These are phyloP conservation scores for Saturnia japonica DNA, from an alignment of 2,888 invertebrate genomes.

Conservation along the genomic window DNA sequence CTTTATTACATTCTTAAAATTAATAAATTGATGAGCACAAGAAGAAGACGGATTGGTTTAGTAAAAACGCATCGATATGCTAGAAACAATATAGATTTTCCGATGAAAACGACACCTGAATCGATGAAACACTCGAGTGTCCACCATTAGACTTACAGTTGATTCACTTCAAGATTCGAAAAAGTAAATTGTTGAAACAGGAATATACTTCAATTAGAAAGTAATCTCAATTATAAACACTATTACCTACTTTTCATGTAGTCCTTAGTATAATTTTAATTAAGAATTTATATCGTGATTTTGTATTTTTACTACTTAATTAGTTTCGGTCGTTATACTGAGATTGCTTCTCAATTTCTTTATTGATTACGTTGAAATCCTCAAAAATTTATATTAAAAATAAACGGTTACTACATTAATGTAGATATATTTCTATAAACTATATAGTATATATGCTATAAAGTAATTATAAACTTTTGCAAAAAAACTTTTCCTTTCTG, in stretches of 20 bases:
- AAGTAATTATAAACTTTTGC: too few relatives aligned
- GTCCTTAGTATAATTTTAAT: constrained; percentile 35
- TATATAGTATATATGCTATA: too few relatives aligned
- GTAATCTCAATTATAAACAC: constrained; percentile 14
- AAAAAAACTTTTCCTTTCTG: too few relatives aligned
- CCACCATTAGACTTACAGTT: not conserved
- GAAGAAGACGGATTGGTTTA: not conserved
- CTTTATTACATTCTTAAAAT: constrained; percentile 77
- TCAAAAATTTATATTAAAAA: constrained; percentile 18
- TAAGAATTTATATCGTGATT: constrained; percentile 36
- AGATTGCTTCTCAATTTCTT: not conserved
- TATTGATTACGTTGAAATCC: not conserved
- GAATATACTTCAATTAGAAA: constrained; percentile 8
- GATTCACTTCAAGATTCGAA: constrained; percentile 4
- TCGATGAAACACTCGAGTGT: not conserved
- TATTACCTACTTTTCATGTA: constrained; percentile 27
- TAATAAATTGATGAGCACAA: constrained; percentile 69
- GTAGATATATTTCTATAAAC: not conserved
- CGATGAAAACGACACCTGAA: not conserved
- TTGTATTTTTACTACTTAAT: constrained; percentile 35
- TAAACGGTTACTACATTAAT: constrained; percentile 19
- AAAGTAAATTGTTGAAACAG: not conserved
- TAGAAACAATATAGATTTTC: constrained; percentile 22
- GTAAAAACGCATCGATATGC: constrained; percentile 32
- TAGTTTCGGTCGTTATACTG: constrained; percentile 30